Base-by-base conservation (phyloP, 2,888 invertebrate species). In the Pristionchus fissidentatus region DNA sequence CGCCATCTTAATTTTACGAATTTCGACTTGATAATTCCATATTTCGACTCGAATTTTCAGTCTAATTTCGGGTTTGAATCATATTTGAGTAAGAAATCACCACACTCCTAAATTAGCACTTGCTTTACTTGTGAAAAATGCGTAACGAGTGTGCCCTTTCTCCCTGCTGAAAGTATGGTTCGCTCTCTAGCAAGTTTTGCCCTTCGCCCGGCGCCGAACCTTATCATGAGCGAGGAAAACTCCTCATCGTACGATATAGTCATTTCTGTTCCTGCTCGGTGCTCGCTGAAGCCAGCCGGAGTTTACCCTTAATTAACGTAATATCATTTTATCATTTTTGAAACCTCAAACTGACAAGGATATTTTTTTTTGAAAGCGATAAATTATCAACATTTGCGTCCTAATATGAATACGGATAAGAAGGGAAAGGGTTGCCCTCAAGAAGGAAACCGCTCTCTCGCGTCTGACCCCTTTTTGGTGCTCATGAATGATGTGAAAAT, bases 391-490 rank as follows among this genome's bases (percentile, higher is more conserved):
- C n/a, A n/a, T n/a, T n/a, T n/a, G n/a, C n/a, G n/a, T n/a, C n/a
- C n/a, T n/a, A n/a, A n/a, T n/a, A n/a, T n/a, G n/a, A n/a, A n/a
- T n/a, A n/a, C n/a, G n/a, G n/a, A n/a, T n/a, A n/a, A n/a, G n/a
- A n/a, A n/a, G n/a, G n/a, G n/a, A n/a, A n/a, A n/a, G n/a, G n/a
- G n/a, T n/a, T n/a, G n/a, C n/a, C n/a, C n/a, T n/a, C n/a, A n/a
- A n/a, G n/a, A n/a, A n/a, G n/a, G n/a, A n/a, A n/a, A n/a, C n/a
- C n/a, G n/a, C n/a, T n/a, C n/a, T n/a, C n/a, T n/a, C n/a, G n/a
- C n/a, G n/a, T n/a, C n/a, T n/a, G n/a, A 92, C 5, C 93, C 93
- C 84, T 91, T 92, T 85, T 93, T 38, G 26, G 46, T 46, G 4
- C 38, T 38, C 35, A 70, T 38, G 66, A 38, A n/a, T n/a, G 32